Evolutionary conservation across 2,113 vertebrate genomes (phyloP), one percentile per base, ranked within the genome.

Genomic region (Osmerus eperlanus): DNA sequence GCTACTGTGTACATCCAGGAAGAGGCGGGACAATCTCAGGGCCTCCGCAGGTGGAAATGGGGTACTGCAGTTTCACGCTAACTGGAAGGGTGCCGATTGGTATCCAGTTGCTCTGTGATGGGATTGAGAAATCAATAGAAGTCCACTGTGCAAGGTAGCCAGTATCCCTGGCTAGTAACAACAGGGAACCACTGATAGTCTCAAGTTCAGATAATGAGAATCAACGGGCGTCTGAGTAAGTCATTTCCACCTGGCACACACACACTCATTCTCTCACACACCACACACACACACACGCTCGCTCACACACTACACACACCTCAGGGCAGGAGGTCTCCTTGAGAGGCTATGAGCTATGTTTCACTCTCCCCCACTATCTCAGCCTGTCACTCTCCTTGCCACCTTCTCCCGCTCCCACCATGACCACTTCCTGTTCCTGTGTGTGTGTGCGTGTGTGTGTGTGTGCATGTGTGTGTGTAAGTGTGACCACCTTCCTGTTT

Each of bases 41-140:
- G 12, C 60, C 28, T 19, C 13, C 60, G 5, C 15, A 28, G 60
- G 60, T 21, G 60, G 15, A 14, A 62, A 28, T 28, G 23, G 60
- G 28, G 23, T 62, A 11, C 15, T 28, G 60, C 28, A 14, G 25
- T 62, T 62, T 28, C 23, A 14, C 15, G 25, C 21, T 28, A 28
- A 16, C 19, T 7, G 9, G 3, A 19, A 21, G 54, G 14, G 58
- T 25, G 5, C 36, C 52, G 18, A 16, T 14, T 5, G 29, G 28
- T 56, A 59, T 9, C 28, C 64, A 59, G 12, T 54, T n/a, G 23
- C 51, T 36, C 53, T 62, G 55, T 54, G 29, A 53, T 54, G 19
- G 65, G 65, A 56, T 67, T 47, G 64, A 51, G 19, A 68, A 77
- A 72, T 72, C 59, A 58, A 64, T 64, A 51, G 59, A 59, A 13